Conservation (phyloP, 2,888 invertebrate species). For the Ophioninae sp. region DNA sequence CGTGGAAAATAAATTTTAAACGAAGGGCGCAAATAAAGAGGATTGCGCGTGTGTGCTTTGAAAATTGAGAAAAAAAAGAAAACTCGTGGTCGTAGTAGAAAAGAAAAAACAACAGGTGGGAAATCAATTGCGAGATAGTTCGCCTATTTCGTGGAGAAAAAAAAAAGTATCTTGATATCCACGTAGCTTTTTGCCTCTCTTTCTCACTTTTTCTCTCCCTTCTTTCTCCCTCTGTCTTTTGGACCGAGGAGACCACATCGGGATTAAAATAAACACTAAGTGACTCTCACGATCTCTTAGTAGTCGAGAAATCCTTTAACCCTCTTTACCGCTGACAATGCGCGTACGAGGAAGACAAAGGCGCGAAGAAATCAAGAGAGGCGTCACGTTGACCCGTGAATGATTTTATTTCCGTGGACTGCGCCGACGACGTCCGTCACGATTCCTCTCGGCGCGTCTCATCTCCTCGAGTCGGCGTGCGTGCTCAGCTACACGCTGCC, state of each 20-base stretch:
- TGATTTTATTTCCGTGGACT: conserved; percentile 72
- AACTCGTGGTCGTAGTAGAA: not conserved
- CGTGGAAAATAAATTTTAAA: not conserved
- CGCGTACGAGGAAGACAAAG: conserved; percentile 35
- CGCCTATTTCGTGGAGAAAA: not conserved
- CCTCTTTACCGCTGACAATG: conserved; percentile 25
- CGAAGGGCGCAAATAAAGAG: not conserved
- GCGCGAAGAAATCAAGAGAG: conserved; percentile 30
- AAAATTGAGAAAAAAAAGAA: conserved; percentile 20
- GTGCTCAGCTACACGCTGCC: conserved; percentile 93
- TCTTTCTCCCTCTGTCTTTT: not conserved
- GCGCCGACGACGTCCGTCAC: conserved; percentile 78
- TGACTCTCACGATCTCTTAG: conserved; percentile 13
- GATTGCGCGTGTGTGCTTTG: not conserved
- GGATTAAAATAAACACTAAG: conserved; percentile 6
- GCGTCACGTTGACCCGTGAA: conserved; percentile 37
- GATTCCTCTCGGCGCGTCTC: conserved; percentile 82
- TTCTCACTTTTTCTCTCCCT: too few species aligned
- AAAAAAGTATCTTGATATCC: conserved; percentile 29
- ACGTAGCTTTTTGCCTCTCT: conserved; percentile 20
- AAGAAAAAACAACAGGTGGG: not conserved
- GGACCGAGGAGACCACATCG: not conserved
- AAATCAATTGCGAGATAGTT: conserved; percentile 6
- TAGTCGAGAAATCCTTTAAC: conserved; percentile 5
- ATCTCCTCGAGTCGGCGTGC: conserved; percentile 90